Conservation (phyloP, 64 coral and sea anemone species). For the Actinia equina region DNA sequence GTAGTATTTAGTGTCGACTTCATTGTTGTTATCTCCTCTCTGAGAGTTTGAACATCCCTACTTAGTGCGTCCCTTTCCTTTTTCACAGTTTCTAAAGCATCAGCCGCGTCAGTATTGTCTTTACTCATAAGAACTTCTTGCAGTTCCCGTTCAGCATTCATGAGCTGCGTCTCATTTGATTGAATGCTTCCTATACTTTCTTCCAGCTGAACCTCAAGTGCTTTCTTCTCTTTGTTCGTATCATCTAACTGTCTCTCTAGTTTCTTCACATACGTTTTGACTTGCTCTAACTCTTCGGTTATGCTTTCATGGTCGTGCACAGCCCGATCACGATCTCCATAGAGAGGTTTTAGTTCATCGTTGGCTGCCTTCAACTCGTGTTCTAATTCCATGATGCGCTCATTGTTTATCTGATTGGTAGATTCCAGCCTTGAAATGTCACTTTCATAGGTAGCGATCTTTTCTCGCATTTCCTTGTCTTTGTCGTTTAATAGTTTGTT, state of each 20-base stretch:
- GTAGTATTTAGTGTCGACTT: constrained; percentile 56
- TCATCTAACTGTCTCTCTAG: constrained; percentile 75
- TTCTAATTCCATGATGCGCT: constrained; percentile 80
- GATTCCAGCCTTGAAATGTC: constrained; percentile 81
- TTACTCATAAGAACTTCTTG: constrained; percentile 69
- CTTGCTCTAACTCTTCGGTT: constrained; percentile 40
- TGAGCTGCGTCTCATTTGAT: constrained; percentile 61
- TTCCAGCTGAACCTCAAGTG: constrained; percentile 76
- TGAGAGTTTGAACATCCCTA: constrained; percentile 56
- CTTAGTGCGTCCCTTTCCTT: constrained; percentile 72
- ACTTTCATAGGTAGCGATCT: constrained; percentile 51
- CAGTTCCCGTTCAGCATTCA: constrained; percentile 90
- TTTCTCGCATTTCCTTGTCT: constrained; percentile 59
- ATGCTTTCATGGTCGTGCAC: constrained; percentile 42
- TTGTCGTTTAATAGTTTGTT: constrained; percentile 55
- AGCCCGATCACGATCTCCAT: constrained; percentile 64
- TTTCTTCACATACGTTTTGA: constrained; percentile 44
- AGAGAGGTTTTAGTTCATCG: constrained; percentile 60
- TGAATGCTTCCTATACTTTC: constrained; percentile 62
- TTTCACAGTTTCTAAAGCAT: constrained; percentile 37
- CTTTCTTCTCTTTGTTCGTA: constrained; percentile 58
- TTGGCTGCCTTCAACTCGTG: constrained; percentile 66
- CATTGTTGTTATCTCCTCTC: constrained; percentile 50
- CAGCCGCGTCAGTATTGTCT: constrained; percentile 68
- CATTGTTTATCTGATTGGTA: constrained; percentile 68